A percentile compares a stretch with the other conserved stretches of the same genome.
Evolutionary conservation across 2,888 invertebrate genomes (phyloP).

Genomic region (Cremastinae sp.): DNA sequence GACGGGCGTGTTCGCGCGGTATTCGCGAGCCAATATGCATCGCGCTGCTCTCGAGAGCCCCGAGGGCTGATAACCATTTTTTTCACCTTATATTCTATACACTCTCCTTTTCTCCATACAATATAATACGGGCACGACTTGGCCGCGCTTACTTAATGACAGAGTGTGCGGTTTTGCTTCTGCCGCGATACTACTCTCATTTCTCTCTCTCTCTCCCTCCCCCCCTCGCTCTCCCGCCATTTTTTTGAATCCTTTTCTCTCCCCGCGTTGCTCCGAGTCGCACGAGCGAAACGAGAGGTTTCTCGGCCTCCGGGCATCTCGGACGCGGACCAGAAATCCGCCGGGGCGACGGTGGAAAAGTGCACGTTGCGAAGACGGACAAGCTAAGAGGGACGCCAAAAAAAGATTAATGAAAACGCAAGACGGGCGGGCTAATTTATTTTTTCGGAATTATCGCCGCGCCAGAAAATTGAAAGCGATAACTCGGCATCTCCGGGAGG

Average conservation of each 20-base stretch:
- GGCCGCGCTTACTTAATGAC: slow-evolving; percentile 57
- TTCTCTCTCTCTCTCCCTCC: slow-evolving; percentile 13
- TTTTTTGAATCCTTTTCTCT: slow-evolving; percentile 16
- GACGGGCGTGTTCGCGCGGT: slow-evolving; percentile 49
- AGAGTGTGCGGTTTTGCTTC: slow-evolving; percentile 55
- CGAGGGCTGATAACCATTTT: slow-evolving; percentile 53
- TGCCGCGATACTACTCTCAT: slow-evolving; percentile 48
- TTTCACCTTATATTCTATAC: not conserved
- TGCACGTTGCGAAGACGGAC: no score
- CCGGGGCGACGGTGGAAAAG: not conserved
- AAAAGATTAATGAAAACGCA: no score
- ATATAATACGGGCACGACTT: slow-evolving; percentile 50
- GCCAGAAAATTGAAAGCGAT: no score
- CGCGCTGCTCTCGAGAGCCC: slow-evolving; percentile 26
- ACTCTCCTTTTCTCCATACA: slow-evolving; percentile 14
- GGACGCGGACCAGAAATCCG: slow-evolving; percentile 22
- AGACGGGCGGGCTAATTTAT: no score
- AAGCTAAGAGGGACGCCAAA: no score
- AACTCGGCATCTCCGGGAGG: no score
- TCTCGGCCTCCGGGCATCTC: not conserved
- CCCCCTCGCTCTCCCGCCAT: not conserved
- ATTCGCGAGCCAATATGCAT: slow-evolving; percentile 35
- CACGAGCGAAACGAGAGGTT: not conserved
- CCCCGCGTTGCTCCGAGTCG: not conserved
- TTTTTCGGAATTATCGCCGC: no score